phyloP scores from a whole-genome alignment of 1,140 invertebrate genomes.

The Venturia canescens region DNA sequence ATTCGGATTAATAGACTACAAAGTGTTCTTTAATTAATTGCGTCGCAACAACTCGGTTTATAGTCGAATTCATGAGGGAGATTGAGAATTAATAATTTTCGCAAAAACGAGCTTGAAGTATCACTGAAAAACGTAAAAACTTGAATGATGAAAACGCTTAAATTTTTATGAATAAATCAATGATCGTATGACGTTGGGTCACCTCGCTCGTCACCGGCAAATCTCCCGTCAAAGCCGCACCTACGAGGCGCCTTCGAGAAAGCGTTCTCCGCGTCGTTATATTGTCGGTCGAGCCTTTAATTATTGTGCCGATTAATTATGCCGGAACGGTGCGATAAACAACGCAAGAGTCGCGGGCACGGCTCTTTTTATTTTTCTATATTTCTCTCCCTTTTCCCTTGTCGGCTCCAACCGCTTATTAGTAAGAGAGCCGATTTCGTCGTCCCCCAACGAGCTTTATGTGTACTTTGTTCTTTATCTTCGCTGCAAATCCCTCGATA shows the following conservation, averaged over 20 bases:
- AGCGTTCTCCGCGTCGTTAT: constrained; percentile 28
- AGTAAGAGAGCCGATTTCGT: constrained; percentile 31
- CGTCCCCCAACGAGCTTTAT: constrained; percentile 15
- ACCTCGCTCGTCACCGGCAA: neutral
- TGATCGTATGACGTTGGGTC: neutral
- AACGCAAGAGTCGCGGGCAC: neutral
- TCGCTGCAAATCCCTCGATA: neutral
- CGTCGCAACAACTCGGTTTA: neutral
- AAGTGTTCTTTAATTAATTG: constrained; percentile 20
- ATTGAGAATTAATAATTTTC: no score
- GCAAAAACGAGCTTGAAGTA: no score
- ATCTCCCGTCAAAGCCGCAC: constrained; percentile 31
- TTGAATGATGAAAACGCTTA: no score
- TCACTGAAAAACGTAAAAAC: no score
- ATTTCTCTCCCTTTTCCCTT: neutral
- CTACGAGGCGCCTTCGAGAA: constrained; percentile 5
- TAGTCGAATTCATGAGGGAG: neutral
- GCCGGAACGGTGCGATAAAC: constrained; percentile 40
- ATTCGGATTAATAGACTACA: constrained; percentile 9
- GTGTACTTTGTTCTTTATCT: constrained; percentile 28
- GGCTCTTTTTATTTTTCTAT: neutral
- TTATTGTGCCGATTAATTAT: constrained; percentile 46
- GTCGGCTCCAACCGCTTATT: constrained; percentile 29
- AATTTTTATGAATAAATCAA: no score
- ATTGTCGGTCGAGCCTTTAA: constrained; percentile 44